A percentile compares a stretch with the other conserved stretches of the same genome.
phyloP scores from a whole-genome alignment of 2,888 invertebrate species.

The Thelaira solivaga region DNA sequence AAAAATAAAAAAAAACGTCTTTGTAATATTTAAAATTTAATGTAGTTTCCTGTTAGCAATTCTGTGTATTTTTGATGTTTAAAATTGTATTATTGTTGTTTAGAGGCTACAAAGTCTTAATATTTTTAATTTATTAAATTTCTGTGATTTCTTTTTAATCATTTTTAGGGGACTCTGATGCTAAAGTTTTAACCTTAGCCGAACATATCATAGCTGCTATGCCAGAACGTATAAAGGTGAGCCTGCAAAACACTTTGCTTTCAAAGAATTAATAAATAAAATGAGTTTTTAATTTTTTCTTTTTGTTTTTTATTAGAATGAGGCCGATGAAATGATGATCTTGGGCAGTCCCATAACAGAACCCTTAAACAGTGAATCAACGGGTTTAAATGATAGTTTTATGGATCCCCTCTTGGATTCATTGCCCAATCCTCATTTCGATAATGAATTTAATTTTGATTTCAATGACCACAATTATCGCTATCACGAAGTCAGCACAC shows the following conservation, averaged over 20 bases:
- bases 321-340: conserved; percentile 84
- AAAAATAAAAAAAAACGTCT: conserved; percentile 3
- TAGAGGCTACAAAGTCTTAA: not conserved
- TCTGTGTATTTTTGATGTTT: conserved; percentile 50
- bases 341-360: conserved; percentile 80
- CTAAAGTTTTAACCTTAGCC: conserved; percentile 93
- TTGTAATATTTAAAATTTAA: conserved; percentile 37
- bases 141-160: not conserved
- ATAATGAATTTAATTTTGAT: conserved; percentile 87
- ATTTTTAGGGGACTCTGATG: conserved; percentile 92
- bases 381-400: conserved; percentile 82
- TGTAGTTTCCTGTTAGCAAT: conserved; percentile 58
- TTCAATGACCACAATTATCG: conserved; percentile 90
- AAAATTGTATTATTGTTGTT: conserved; percentile 34
- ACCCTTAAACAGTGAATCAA: conserved; percentile 76
- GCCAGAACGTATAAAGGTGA: conserved; percentile 96
- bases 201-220: conserved; percentile 99
- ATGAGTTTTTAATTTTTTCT: not conserved
- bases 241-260: not conserved
- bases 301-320: conserved; percentile 79
- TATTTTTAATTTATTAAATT: not conserved
- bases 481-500: conserved; percentile 87
- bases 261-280: not conserved
- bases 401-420: conserved; percentile 87
- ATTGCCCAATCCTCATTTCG: conserved; percentile 81